Conservation (phyloP, 2,888 invertebrate genomes). For the Biston stratarius region DNA sequence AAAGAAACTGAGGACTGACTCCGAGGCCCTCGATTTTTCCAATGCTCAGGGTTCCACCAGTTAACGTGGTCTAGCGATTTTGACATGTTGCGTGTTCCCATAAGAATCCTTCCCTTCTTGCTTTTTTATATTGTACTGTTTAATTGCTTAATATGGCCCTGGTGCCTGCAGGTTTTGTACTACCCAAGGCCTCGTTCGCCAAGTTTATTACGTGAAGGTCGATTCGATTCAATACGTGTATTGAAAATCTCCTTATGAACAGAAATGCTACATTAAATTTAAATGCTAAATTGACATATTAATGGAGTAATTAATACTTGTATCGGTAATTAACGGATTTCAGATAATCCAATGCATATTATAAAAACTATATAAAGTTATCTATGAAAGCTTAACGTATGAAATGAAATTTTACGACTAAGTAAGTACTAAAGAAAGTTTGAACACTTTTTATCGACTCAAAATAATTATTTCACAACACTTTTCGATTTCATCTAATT, state of each 20-base stretch:
- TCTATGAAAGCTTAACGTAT: not conserved
- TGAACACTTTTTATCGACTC: not conserved
- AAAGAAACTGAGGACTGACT: conserved; percentile 68
- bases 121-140: not conserved
- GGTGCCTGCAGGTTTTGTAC: too few relatives aligned
- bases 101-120: conserved; percentile 33
- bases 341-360: not conserved
- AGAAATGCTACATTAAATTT: conserved; percentile 2
- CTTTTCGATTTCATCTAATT: not conserved
- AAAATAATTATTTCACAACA: not conserved
- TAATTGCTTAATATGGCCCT: not conserved
- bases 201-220: conserved; percentile 4
- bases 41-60: conserved; percentile 77
- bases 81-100: conserved; percentile 67
- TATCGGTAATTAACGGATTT: conserved; percentile 7
- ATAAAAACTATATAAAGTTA: not conserved
- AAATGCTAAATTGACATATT: too few relatives aligned
- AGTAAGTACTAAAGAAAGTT: not conserved
- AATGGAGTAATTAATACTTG: too few relatives aligned
- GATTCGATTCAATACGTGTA: not conserved
- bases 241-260: not conserved
- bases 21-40: conserved; percentile 61
- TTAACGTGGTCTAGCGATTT: conserved; percentile 70
- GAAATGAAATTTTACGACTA: not conserved
- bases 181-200: not conserved